phyloP scores from a whole-genome alignment of 2,113 vertebrate genomes.

The Chloropsis hardwickii region DNA sequence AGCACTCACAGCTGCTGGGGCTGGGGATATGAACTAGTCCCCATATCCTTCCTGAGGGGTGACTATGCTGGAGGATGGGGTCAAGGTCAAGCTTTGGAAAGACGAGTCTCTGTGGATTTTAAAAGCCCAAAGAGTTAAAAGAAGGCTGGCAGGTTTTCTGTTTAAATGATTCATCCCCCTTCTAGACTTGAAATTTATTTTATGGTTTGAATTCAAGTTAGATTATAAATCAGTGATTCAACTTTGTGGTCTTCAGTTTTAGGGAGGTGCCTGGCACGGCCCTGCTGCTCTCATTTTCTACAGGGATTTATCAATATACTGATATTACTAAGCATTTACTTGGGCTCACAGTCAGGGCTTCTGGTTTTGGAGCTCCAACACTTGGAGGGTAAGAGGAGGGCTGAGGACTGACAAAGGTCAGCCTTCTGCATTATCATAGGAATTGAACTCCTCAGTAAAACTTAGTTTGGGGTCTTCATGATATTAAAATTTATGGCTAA shows the following conservation, averaged over 20 bases:
- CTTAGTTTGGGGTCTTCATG: background rate
- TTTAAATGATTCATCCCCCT: background rate
- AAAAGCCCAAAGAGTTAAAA: background rate
- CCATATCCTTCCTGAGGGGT: background rate
- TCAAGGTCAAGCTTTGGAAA: background rate
- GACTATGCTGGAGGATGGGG: background rate
- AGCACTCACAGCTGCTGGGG: background rate
- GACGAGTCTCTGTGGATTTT: background rate
- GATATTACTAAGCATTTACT: background rate
- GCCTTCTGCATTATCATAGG: background rate
- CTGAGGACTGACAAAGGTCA: background rate
- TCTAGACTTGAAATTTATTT: background rate
- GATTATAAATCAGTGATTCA: background rate
- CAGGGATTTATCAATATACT: background rate
- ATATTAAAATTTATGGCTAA: background rate
- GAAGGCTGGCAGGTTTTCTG: background rate
- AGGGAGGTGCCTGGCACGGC: background rate
- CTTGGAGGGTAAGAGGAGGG: background rate
- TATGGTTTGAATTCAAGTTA: background rate
- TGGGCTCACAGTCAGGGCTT: background rate
- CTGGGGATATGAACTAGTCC: background rate
- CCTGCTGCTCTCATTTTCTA: background rate
- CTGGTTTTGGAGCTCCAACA: background rate
- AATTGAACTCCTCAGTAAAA: background rate
- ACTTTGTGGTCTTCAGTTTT: background rate